Conservation (phyloP, 2,888 invertebrate genomes). For the Drosophila austrosaltans region DNA sequence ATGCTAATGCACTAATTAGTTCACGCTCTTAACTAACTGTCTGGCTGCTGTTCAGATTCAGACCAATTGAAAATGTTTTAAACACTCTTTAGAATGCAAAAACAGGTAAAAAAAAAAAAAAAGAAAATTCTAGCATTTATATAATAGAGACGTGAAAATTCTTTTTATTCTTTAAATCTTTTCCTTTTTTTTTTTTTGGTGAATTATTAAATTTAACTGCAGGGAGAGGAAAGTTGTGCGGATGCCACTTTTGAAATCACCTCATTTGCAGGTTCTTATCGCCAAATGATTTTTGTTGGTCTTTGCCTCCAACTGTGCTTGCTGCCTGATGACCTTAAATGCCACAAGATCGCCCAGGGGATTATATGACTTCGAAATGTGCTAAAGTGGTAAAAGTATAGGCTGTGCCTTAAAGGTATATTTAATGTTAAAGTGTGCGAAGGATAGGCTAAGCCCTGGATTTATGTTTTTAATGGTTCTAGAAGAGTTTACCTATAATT, state of each 20-base stretch:
- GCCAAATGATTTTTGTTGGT: neutral
- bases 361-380: too few relatives aligned
- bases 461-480: too few relatives aligned
- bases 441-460: too few relatives aligned
- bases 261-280: constrained; percentile 5
- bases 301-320: neutral
- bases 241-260: neutral
- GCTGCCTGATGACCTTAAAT: neutral
- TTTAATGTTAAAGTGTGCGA: too few relatives aligned
- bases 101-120: constrained; percentile 53
- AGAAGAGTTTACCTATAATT: too few relatives aligned
- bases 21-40: constrained; percentile 49
- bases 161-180: neutral
- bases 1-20: constrained; percentile 71
- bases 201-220: neutral
- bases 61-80: constrained; percentile 52
- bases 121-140: neutral
- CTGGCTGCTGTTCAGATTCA: constrained; percentile 38
- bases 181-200: neutral
- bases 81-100: constrained; percentile 58
- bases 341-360: too few relatives aligned
- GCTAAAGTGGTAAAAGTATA: too few relatives aligned
- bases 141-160: constrained; percentile 47
- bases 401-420: too few relatives aligned
- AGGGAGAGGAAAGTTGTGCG: neutral